Evolutionary conservation across 2,888 invertebrate species (phyloP), one percentile per base, ranked within the genome.

Genomic region (Phymatocera aterrima): DNA sequence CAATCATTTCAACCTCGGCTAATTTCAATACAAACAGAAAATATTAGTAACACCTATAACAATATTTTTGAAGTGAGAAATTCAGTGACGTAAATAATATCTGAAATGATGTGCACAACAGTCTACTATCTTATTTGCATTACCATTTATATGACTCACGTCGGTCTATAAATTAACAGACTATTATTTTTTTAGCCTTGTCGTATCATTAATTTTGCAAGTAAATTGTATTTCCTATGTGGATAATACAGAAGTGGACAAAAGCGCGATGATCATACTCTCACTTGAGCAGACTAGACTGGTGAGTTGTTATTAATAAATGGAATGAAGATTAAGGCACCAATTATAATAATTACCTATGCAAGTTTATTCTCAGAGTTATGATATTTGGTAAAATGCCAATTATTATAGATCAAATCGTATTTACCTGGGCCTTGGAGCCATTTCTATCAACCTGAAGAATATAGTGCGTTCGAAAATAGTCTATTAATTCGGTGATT

Each of bases 341-440:
- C 57, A 57, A 28, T 57, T 28, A 15, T 28, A 0, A 18, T 37
- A n/a, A 64, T 64, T 37, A 64, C 34, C 8, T 34, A 18, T 5
- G 37, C 10, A 64, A 37, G 37, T 6, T 64, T 28, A 57, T 28
- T 37, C 37, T 8, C 34, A n/a, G 8, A 37, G 37, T 64, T 34
- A n/a, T 37, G 3, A 64, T 37, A 18, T 10, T 37, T 64, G 37
- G 37, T 64, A 18, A 37, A 21, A 24, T 8, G 18, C 18, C 37
- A 21, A 37, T 4, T 18, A 51, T 24, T 18, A 51, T 15, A 6
- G 31, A 21, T 51, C 21, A 18, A 48, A 21, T 51, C 21, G 31
- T 21, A 43, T 57, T 75, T 48, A 75, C 75, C 75, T 75, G 24
- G 75, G 75, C 60, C 57, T 54, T 43, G 75, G 75, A 75, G 40